phyloP scores from a whole-genome alignment of 2,113 vertebrate species.

The Xyrauchen texanus region DNA sequence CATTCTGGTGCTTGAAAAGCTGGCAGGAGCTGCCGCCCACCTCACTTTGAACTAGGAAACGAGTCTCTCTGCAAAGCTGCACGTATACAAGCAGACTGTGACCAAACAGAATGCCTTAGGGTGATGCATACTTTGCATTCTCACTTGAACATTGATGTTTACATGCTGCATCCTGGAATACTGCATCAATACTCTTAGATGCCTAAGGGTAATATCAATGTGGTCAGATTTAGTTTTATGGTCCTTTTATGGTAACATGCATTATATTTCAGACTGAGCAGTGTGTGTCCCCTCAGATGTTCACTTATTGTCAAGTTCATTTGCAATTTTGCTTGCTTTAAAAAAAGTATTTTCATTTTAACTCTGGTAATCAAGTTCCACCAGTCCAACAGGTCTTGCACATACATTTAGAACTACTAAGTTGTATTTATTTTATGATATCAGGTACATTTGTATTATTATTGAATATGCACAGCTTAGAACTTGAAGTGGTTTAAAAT shows the following conservation, averaged over 20 bases:
- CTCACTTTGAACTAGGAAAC: conserved; percentile 12
- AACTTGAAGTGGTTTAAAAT: conserved; percentile 8
- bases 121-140: conserved; percentile 24
- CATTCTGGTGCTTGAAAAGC: conserved; percentile 1
- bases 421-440: too few species aligned
- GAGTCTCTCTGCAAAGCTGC: background rate
- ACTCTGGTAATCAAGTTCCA: too few species aligned
- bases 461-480: background rate
- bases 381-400: too few species aligned
- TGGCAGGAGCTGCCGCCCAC: conserved; percentile 8
- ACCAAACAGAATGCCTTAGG: background rate
- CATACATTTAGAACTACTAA: too few species aligned
- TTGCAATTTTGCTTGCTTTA: too few species aligned
- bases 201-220: background rate
- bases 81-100: background rate
- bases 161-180: conserved; percentile 7
- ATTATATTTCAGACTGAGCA: too few species aligned
- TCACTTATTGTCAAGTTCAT: too few species aligned
- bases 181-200: background rate
- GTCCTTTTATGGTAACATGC: too few species aligned
- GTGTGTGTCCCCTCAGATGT: too few species aligned
- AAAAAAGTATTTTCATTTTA: too few species aligned
- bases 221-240: background rate
- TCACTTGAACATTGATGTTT: conserved; percentile 13
- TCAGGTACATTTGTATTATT: background rate